A percentile compares a stretch with the other conserved stretches of the same genome.
Conservation (phyloP, 2,797 vertebrate species). For the Poeciliopsis paucimaculata region DNA sequence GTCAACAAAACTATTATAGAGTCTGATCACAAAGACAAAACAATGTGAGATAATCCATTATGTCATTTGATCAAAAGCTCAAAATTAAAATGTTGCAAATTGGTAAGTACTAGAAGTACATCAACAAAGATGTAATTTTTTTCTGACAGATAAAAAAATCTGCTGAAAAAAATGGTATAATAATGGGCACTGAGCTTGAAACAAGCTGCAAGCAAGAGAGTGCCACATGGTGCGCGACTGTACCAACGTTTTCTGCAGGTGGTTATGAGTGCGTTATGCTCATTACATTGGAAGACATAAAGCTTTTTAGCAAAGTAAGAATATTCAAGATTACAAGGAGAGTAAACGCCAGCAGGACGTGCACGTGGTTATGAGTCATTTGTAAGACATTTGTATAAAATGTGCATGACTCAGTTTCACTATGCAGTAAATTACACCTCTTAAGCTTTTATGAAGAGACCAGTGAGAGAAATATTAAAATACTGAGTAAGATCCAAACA, state of each 20-base stretch:
- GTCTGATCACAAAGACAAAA: neutral
- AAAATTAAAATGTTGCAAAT: neutral
- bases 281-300: slow-evolving; percentile 29
- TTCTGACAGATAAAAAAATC: neutral
- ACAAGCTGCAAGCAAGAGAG: slow-evolving; percentile 36
- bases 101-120: neutral
- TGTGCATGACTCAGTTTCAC: neutral
- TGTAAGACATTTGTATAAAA: neutral
- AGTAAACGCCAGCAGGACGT: slow-evolving; percentile 7
- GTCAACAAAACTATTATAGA: neutral
- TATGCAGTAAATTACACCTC: neutral
- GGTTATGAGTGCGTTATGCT: slow-evolving; percentile 41
- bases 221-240: slow-evolving; percentile 44
- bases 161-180: neutral
- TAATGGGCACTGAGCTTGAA: slow-evolving; percentile 39
- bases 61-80: neutral
- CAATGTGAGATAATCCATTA: neutral
- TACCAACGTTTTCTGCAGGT: slow-evolving; percentile 54
- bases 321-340: slow-evolving; percentile 17
- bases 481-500: neutral
- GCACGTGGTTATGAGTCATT: slow-evolving; percentile 6
- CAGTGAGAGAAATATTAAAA: neutral
- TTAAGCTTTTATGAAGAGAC: neutral
- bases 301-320: slow-evolving; percentile 14
- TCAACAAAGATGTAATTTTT: neutral